phyloP scores from a whole-genome alignment of 2,888 invertebrate species.

The Noctua janthe region DNA sequence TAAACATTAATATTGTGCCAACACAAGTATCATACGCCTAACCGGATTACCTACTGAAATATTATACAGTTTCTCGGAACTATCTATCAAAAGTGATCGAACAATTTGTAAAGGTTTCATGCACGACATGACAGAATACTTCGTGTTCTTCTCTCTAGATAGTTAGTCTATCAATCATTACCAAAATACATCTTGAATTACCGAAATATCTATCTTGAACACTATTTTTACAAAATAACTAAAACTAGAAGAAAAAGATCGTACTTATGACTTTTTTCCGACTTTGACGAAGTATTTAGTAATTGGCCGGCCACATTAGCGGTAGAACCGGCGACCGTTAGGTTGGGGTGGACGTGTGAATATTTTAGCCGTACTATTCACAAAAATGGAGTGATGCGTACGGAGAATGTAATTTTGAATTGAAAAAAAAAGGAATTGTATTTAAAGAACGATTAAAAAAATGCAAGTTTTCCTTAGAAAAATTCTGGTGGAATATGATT shows the following conservation, averaged over 20 bases:
- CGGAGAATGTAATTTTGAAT: too few species aligned
- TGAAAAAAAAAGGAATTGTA: too few species aligned
- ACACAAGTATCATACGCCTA: slow-evolving; percentile 10
- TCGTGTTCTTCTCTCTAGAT: slow-evolving; percentile 22
- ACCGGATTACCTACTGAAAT: slow-evolving; percentile 35
- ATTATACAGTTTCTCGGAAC: slow-evolving; percentile 30
- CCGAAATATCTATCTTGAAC: neutral
- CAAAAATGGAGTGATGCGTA: too few species aligned
- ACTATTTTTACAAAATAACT: neutral
- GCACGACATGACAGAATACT: slow-evolving; percentile 30
- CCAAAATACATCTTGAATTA: slow-evolving; percentile 7
- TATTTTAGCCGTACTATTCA: too few species aligned
- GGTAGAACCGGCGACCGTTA: neutral
- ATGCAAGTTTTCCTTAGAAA: too few species aligned
- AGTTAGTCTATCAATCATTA: slow-evolving; percentile 51
- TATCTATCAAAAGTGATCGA: slow-evolving; percentile 56
- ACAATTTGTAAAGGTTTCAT: slow-evolving; percentile 52
- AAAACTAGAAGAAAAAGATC: neutral
- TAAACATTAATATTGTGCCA: slow-evolving; percentile 3
- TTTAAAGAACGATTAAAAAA: too few species aligned
- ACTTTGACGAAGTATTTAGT: neutral
- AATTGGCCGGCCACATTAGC: neutral
- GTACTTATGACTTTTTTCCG: neutral
- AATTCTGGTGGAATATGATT: too few species aligned
- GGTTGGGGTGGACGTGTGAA: too few species aligned